These are phyloP conservation scores for Cygnus olor DNA, from an alignment of 2,797 vertebrate genomes.

Conservation along the genomic window DNA sequence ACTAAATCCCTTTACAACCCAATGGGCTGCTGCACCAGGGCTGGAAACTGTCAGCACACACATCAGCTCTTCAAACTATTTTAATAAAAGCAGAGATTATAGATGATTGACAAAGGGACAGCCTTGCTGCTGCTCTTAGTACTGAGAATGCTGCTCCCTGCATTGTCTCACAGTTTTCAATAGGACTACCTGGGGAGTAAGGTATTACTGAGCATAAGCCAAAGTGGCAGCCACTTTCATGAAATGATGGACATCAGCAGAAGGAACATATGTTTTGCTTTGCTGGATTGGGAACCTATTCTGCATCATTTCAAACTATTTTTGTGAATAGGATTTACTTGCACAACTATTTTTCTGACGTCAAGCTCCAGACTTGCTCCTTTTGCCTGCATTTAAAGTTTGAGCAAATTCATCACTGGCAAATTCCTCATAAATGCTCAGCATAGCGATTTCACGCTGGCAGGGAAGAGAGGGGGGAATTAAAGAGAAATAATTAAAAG, in stretches of 20 bases:
- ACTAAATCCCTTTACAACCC: conserved; percentile 22
- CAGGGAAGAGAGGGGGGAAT: background rate
- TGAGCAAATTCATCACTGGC: background rate
- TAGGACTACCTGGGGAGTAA: conserved; percentile 18
- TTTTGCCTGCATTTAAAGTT: background rate
- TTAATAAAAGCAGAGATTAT: conserved; percentile 34
- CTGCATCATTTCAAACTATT: background rate
- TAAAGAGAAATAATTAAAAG: background rate
- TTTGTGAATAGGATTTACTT: background rate
- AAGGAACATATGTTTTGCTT: background rate
- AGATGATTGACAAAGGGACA: conserved; percentile 16
- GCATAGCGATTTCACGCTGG: background rate
- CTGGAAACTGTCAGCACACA: conserved; percentile 22
- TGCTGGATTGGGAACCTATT: background rate
- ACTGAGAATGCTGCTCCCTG: background rate
- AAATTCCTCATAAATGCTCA: background rate
- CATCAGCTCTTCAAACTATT: conserved; percentile 26
- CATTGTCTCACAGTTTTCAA: background rate
- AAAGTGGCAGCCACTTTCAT: background rate
- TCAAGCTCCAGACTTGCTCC: background rate
- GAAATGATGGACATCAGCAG: background rate
- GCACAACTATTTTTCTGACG: background rate
- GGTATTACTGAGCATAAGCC: background rate
- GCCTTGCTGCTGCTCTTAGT: background rate
- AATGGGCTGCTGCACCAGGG: background rate